Conservation (phyloP, 1,140 invertebrate genomes). For the Physella acuta region DNA sequence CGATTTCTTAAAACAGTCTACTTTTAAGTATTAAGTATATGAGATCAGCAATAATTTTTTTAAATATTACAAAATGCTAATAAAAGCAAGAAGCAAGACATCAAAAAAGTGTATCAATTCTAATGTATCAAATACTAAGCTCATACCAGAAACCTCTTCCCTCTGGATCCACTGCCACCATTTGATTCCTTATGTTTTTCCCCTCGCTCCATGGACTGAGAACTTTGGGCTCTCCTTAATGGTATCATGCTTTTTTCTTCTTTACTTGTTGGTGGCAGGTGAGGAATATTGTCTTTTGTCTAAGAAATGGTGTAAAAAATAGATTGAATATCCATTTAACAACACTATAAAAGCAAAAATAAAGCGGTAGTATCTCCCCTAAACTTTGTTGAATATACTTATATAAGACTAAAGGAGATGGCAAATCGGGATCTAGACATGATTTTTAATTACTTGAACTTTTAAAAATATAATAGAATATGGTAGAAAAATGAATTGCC, state of each 20-base stretch:
- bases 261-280: constrained; percentile 1
- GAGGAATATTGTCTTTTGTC: not conserved
- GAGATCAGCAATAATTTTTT: not conserved
- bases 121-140: not conserved
- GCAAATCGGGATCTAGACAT: too few relatives aligned
- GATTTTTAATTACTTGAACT: too few relatives aligned
- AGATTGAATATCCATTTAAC: too few relatives aligned
- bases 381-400: too few relatives aligned
- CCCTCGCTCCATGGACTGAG: constrained; percentile 13
- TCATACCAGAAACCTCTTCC: constrained; percentile 21
- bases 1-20: not conserved
- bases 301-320: not conserved
- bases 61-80: not conserved
- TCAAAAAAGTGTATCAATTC: not conserved
- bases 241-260: not conserved
- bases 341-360: not conserved
- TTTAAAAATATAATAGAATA: not conserved
- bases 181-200: constrained; percentile 5
- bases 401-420: too few relatives aligned
- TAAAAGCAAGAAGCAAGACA: not conserved
- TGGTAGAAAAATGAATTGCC: too few relatives aligned
- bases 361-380: not conserved
- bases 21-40: not conserved
- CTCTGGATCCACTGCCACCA: constrained; percentile 20
- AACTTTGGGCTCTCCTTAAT: constrained; percentile 4